Percentiles rank a stretch among this genome's conserved stretches.
These are phyloP conservation scores for Drosophila mimica DNA, from an alignment of 2,888 invertebrate genomes.

Conservation along the genomic window DNA sequence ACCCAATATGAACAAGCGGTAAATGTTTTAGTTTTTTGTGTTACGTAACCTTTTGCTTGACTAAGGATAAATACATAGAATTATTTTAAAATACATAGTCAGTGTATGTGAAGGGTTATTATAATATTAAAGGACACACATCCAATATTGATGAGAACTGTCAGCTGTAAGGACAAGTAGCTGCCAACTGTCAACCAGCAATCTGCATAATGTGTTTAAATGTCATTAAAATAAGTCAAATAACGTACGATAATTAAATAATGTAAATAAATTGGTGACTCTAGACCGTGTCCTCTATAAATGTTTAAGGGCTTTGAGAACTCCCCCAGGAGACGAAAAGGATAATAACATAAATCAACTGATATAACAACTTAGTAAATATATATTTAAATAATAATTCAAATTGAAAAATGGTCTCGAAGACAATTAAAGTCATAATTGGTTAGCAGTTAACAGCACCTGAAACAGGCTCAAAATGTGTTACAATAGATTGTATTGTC, in stretches of 20 bases:
- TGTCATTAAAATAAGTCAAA: neutral
- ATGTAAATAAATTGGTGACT: neutral
- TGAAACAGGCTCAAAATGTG: neutral
- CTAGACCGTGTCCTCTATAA: neutral
- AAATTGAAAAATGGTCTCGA: neutral
- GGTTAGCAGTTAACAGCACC: neutral
- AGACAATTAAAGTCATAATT: neutral
- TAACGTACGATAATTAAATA: neutral
- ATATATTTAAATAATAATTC: neutral
- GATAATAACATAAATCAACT: neutral
- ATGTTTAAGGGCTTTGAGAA: neutral
- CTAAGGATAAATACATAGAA: neutral
- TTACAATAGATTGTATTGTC: neutral
- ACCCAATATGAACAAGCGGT: neutral
- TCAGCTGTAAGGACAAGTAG: neutral
- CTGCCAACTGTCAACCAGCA: neutral
- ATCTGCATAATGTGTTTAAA: conserved; percentile 9
- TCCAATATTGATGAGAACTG: conserved; percentile 22
- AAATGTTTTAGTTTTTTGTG: neutral
- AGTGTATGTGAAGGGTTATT: neutral
- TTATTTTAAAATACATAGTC: conserved; percentile 11
- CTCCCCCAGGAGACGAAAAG: neutral
- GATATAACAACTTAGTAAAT: neutral
- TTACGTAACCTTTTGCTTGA: neutral
- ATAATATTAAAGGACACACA: conserved; percentile 8